phyloP scores from a whole-genome alignment of 2,888 invertebrate genomes.

The Colletes collaris region DNA sequence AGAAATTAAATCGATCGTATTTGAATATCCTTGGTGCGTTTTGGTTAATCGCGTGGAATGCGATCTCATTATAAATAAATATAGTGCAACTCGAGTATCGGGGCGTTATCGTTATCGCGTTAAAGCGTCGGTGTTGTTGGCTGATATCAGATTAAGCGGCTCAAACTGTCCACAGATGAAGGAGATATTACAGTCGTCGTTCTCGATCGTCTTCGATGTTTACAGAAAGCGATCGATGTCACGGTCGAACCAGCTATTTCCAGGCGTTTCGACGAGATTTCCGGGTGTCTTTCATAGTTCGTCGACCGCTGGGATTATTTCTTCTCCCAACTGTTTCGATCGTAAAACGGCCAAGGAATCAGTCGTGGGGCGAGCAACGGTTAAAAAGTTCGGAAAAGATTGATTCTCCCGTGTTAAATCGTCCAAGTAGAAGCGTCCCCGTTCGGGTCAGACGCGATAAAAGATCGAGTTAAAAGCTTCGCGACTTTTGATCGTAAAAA shows the following conservation, averaged over 20 bases:
- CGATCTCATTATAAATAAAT: background rate
- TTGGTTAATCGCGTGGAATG: background rate
- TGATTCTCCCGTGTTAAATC: background rate
- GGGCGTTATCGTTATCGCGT: constrained; percentile 3
- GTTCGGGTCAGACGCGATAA: background rate
- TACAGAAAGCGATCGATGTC: background rate
- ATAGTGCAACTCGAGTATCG: background rate
- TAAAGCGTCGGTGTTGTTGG: background rate
- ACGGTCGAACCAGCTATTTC: background rate
- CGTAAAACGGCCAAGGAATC: no score
- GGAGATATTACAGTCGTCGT: background rate
- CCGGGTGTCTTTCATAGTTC: background rate
- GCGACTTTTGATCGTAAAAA: no score
- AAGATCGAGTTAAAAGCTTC: no score
- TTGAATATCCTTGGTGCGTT: no score
- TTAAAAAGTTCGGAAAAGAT: background rate
- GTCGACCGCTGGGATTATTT: background rate
- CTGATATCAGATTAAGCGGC: background rate
- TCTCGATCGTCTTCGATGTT: background rate
- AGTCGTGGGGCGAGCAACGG: no score
- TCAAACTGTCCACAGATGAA: background rate
- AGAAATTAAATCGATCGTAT: no score
- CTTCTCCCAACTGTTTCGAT: no score
- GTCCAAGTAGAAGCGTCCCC: constrained; percentile 5
- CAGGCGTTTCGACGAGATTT: background rate